Evolutionary conservation across 2,797 vertebrate genomes (phyloP).

Genomic region (Craterocephalus amniculus): DNA sequence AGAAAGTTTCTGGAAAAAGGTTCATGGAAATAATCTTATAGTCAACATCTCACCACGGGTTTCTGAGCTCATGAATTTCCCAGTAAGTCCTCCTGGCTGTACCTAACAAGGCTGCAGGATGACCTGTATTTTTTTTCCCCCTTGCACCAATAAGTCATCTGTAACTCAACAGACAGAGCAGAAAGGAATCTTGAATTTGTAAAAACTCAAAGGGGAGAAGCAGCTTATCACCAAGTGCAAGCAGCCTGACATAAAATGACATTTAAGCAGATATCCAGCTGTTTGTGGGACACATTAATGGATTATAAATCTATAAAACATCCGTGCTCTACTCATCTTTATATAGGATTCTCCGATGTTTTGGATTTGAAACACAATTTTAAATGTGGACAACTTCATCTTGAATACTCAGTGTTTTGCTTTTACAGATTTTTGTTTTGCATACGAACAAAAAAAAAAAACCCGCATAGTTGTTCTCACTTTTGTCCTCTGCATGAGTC

Average conservation of each 20-base stretch:
- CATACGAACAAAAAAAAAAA: not conserved
- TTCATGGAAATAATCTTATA: not conserved
- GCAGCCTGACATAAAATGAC: constrained; percentile 2
- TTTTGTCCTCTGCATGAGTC: constrained; percentile 69
- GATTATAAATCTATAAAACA: constrained; percentile 13
- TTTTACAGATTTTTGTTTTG: not conserved
- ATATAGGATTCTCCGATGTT: not conserved
- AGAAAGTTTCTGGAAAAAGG: not conserved
- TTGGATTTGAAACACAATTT: not conserved
- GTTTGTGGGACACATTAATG: constrained; percentile 46
- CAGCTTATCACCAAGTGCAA: constrained; percentile 3
- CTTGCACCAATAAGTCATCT: not conserved
- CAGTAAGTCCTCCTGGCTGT: not conserved
- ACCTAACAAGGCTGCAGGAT: not conserved
- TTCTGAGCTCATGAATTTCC: not conserved
- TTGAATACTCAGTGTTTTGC: not conserved
- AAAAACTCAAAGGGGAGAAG: constrained; percentile 27
- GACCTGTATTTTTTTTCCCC: constrained; percentile 4
- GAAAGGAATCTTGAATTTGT: constrained; percentile 51
- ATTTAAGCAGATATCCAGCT: constrained; percentile 43
- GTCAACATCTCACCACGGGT: not conserved
- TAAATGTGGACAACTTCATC: not conserved
- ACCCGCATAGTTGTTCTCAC: constrained; percentile 5
- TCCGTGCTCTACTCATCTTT: not conserved
- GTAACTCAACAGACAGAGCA: constrained; percentile 25